Evolutionary conservation across 2,888 invertebrate species (phyloP), one percentile per base, ranked within the genome.

Genomic region (Eucera pruinosa): DNA sequence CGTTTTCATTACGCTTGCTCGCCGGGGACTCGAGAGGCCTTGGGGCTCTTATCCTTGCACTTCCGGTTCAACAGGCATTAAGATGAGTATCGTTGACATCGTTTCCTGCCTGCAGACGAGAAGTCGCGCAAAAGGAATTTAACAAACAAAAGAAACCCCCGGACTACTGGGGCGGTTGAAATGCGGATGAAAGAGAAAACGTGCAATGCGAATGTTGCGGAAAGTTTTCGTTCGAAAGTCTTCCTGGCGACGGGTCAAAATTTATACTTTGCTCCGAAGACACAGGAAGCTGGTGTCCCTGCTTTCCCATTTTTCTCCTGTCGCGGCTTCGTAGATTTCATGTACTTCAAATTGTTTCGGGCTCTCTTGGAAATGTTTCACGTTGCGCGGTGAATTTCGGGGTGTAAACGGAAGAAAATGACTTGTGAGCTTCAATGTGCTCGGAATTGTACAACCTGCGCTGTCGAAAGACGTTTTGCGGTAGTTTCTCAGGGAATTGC

Each of bases 71-170:
- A 85, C 85, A 79, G 81, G 85, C 87, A 88, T 90, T 89, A 88
- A 89, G 89, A 88, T 85, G 88, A 90, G 89, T 89, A 90, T 89
- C 89, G 87, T 89, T 88, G 90, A 89, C 89, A 89, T 84, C 87
- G 86, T 89, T 90, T 85, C 85, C 85, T 55, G 70, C 55, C 64
- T 55, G 76, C 66, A 81, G 84, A 80, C 73, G 73, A 52, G 50
- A 68, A 30, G 57, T 52, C 68, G 66, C 68, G 65, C 57, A 65
- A 57, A 72, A 78, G 79, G 69, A 71, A 80, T 80, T 80, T 82
- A 84, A 78, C 82, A 71, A 80, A 82, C 80, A 65, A 80, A 84
- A 80, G 70, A 71, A 74, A 70, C 48, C 54, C 36, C 50, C 48
- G 67, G 67, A 45, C 43, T 20, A 36, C 25, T 5, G 7, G 20